These are phyloP conservation scores for Pollenia labialis DNA, from an alignment of 2,888 invertebrate genomes.

Conservation along the genomic window DNA sequence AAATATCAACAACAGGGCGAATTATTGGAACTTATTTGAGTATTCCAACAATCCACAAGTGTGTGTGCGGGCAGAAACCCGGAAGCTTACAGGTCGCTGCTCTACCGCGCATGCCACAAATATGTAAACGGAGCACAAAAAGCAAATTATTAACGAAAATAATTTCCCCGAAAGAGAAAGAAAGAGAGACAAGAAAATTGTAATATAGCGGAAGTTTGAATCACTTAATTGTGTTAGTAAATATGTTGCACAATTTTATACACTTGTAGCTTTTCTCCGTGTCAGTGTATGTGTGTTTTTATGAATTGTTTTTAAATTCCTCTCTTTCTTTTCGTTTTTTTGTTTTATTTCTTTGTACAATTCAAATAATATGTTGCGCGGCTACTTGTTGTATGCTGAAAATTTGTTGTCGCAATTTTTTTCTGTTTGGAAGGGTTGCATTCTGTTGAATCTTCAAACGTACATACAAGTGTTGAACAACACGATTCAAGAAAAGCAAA, in stretches of 20 bases:
- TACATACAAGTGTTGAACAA: conserved; percentile 13
- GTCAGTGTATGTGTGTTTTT: conserved; percentile 11
- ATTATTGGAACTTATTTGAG: conserved; percentile 30
- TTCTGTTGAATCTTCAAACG: conserved; percentile 49
- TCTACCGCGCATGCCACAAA: conserved; percentile 73
- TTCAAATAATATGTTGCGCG: conserved; percentile 68
- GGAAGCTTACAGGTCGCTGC: conserved; percentile 77
- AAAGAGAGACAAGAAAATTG: background rate
- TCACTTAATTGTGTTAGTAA: background rate
- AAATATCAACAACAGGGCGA: conserved; percentile 59
- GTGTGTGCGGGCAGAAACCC: conserved; percentile 78
- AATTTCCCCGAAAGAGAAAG: conserved; percentile 12
- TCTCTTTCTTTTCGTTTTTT: conserved; percentile 6
- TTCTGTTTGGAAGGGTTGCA: conserved; percentile 62
- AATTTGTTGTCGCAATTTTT: conserved; percentile 31
- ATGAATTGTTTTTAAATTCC: background rate
- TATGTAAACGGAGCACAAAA: background rate
- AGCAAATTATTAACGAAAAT: background rate
- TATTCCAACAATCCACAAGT: conserved; percentile 81
- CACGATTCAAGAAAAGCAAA: conserved; percentile 35
- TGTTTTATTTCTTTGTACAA: conserved; percentile 12
- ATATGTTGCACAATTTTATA: conserved; percentile 27
- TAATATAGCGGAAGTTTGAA: background rate
- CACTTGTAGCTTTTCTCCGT: conserved; percentile 68
- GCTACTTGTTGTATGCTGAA: conserved; percentile 72